phyloP scores from a whole-genome alignment of 2,113 vertebrate genomes.

The Terrapene triunguis region DNA sequence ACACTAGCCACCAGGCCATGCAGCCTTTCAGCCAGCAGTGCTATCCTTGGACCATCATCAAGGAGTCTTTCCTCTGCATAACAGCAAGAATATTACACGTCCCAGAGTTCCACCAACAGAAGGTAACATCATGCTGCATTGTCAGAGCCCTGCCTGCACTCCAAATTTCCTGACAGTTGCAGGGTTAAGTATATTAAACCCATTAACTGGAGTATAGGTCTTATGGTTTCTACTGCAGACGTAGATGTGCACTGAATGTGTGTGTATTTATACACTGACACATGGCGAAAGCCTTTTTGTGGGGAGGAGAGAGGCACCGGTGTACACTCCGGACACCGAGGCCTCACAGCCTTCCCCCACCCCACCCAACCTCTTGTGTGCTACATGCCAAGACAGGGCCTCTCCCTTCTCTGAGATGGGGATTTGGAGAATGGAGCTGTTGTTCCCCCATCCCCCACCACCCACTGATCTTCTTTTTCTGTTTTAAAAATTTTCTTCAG shows the following conservation, averaged over 20 bases:
- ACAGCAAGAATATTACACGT: neutral
- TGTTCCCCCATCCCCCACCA: no score
- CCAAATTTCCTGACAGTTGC: neutral
- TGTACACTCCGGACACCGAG: neutral
- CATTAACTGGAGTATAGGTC: neutral
- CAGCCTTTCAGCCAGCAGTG: no score
- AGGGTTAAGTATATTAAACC: neutral
- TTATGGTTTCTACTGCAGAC: neutral
- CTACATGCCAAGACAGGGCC: neutral
- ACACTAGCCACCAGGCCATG: no score
- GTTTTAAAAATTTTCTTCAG: neutral
- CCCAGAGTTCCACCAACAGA: accelerated
- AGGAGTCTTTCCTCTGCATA: no score
- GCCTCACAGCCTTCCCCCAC: neutral
- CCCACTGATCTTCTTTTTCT: neutral
- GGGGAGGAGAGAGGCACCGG: neutral
- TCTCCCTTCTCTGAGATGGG: neutral
- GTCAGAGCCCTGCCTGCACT: neutral
- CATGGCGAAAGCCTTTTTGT: neutral
- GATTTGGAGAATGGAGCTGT: neutral
- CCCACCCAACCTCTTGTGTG: neutral
- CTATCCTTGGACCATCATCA: no score
- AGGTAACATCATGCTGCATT: neutral
- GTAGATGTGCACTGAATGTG: neutral
- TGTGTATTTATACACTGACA: neutral